phyloP scores from a whole-genome alignment of 2,113 vertebrate genomes.

The Lagopus leucura region DNA sequence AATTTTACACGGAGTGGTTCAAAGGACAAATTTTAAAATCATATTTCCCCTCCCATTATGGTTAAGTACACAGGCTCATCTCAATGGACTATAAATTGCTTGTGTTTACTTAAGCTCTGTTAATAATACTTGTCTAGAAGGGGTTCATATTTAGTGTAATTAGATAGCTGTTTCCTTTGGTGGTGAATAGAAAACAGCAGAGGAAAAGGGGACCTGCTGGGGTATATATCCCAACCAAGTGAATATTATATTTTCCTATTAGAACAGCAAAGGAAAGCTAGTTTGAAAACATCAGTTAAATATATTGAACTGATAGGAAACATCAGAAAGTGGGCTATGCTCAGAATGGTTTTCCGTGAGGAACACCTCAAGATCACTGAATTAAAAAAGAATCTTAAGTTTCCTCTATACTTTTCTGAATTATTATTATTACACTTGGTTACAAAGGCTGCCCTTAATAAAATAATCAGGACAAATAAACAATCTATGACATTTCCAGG shows the following conservation, averaged over 20 bases:
- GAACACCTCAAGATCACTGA: background rate
- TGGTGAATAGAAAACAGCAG: background rate
- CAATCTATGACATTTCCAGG: background rate
- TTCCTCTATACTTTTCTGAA: background rate
- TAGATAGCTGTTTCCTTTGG: background rate
- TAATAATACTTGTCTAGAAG: conserved; percentile 20
- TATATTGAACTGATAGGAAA: background rate
- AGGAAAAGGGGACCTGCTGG: background rate
- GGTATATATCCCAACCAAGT: background rate
- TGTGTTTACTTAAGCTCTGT: conserved; percentile 35
- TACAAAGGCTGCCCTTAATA: background rate
- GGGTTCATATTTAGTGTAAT: background rate
- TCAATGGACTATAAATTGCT: conserved; percentile 49
- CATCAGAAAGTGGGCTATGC: background rate
- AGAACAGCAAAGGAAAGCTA: background rate
- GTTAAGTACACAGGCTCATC: conserved; percentile 28
- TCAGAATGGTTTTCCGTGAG: background rate
- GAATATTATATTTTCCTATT: background rate
- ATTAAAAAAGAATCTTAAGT: background rate
- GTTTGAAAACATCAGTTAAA: background rate
- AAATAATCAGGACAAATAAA: background rate
- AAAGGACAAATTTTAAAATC: conserved; percentile 48
- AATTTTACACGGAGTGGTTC: background rate
- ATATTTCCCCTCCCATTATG: conserved; percentile 39
- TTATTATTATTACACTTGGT: background rate